Percentiles rank a stretch among this genome's conserved stretches.
Conservation (phyloP, 2,113 vertebrate species). For the Myotis brandtii region DNA sequence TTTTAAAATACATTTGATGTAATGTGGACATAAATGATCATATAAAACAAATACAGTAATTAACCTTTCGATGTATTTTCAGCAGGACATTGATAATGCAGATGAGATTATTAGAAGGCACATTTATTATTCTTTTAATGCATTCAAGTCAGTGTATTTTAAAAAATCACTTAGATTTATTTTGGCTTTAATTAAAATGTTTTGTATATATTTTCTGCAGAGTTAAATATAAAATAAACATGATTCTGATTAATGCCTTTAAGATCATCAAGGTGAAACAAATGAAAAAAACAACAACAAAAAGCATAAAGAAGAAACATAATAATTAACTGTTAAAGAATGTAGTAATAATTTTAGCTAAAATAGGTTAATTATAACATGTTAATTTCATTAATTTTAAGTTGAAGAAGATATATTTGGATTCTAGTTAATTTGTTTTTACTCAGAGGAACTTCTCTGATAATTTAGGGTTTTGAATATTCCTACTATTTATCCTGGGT, state of each 20-base stretch:
- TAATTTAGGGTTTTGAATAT: background rate
- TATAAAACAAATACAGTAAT: conserved; percentile 65
- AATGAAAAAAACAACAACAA: conserved; percentile 34
- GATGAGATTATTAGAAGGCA: conserved; percentile 48
- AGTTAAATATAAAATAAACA: conserved; percentile 69
- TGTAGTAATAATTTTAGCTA: background rate
- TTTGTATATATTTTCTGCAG: conserved; percentile 76
- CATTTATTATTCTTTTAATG: conserved; percentile 63
- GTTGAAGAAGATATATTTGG: background rate
- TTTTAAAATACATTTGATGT: background rate
- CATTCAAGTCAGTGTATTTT: conserved; percentile 64
- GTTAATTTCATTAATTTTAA: conserved; percentile 22
- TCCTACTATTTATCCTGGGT: background rate
- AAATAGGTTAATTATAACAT: background rate
- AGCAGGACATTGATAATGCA: conserved; percentile 60
- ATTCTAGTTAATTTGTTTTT: background rate
- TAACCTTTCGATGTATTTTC: conserved; percentile 64
- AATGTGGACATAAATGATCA: conserved; percentile 43
- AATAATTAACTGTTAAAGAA: conserved; percentile 68
- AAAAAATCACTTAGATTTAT: conserved; percentile 64
- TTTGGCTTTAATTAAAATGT: conserved; percentile 81
- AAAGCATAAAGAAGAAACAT: conserved; percentile 70
- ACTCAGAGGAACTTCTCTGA: background rate
- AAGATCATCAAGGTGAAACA: conserved; percentile 69
- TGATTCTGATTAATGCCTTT: conserved; percentile 72